Base-by-base conservation (phyloP, 2,888 invertebrate genomes). In the Drosophila paranaensis region DNA sequence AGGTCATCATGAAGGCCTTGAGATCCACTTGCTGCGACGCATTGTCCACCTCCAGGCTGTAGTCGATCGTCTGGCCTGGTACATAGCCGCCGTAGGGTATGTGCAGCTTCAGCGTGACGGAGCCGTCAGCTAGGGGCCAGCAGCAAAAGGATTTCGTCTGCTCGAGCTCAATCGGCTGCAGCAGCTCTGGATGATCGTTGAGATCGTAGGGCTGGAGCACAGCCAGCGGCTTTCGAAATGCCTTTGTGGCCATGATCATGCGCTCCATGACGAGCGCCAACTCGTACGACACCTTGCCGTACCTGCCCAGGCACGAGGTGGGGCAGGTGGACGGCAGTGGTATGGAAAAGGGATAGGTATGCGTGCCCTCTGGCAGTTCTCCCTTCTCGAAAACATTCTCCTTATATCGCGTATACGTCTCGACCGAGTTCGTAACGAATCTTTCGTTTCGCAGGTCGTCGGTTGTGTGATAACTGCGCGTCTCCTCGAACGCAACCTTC, bases 161-260 rank as follows among this genome's bases (percentile, higher is more conserved):
- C 56, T 10, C 6, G 0, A 20, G 10, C 33, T 56, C 43, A 20
- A 56, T 20, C 33, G 56, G 43, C 0, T 9, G 14, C 0, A 20
- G 14, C 56, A 56, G 10, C 9, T 56, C 56, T 3, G 42, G 14
- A 10, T 56, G 11, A 16, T 6, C 0, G 20, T 56, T 56, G 0
- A 56, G 56, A 25, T 56, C 33, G 33, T 56, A 56, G 33, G 33
- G 43, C 33, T 43, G 56, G 14, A 56, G 13, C 20, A 56, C 56
- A 13, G 56, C n/a, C 14, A 56, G 9, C 3, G 56, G 56, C 35
- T 33, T 20, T 0, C 0, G 20, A 33, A 56, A 56, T 1, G 35
- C 33, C 33, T 43, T 56, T 14, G 35, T 56, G 42, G 10, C 33
- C 0, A 20, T 3, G 0, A 56, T 0, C 33, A 14, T 2, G 6